Evolutionary conservation across 2,888 invertebrate species (phyloP), one percentile per base, ranked within the genome.

Genomic region (Dascillus cervinus): DNA sequence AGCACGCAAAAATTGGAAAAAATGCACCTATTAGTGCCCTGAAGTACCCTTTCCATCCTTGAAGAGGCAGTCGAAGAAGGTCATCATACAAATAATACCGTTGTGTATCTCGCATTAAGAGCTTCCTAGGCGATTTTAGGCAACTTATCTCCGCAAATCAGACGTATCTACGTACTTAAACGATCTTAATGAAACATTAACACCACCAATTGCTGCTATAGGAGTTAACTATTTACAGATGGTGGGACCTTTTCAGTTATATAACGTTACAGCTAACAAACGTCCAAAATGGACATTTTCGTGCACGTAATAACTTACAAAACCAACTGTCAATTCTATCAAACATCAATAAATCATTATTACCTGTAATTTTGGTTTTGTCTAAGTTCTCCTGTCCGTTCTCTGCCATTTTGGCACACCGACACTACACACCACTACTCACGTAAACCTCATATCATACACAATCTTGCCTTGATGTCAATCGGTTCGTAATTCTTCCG

Each of bases 381-480:
- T 62, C 59, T 44, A 50, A 52, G 53, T 56, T 56, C 49, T 60
- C 58, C 56, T 60, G 60, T 56, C 54, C 60, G 59, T 60, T 64
- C 62, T 65, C 64, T 63, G 64, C 62, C 64, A 65, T 65, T 62
- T 63, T 64, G 57, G 57, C 55, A 55, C 52, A 50, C 54, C 54
- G 54, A 50, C 50, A 55, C 50, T 53, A 47, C 50, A 49, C 49
- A 50, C 52, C 50, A 54, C 50, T 43, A 53, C 55, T 52, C 50
- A 51, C 53, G 44, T 42, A 44, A 53, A 52, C 54, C 46, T 52
- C 54, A 55, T 53, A 49, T 52, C 53, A 49, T 47, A 46, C 19
- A 39, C 39, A 32, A 35, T 22, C 27, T 19, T 27, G 19, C 20
- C 19, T 27, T 28, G 8, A 17, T 17, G 17, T 17, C 8, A 6